These are phyloP conservation scores for Stigmatopora nigra DNA, from an alignment of 2,113 vertebrate species.

Conservation along the genomic window DNA sequence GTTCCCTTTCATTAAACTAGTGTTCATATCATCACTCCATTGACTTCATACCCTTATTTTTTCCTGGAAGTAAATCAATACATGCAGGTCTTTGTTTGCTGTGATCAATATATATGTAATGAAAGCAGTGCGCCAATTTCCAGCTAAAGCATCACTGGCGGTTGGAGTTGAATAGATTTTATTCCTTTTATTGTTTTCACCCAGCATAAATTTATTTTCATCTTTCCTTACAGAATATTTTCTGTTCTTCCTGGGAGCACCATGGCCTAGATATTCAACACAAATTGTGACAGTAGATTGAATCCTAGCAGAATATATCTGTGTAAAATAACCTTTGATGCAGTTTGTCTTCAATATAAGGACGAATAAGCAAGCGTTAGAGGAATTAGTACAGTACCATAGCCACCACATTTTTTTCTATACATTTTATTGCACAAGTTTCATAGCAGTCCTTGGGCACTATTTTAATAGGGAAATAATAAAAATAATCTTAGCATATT, in stretches of 20 bases:
- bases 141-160: slow-evolving; percentile 53
- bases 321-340: slow-evolving; percentile 40
- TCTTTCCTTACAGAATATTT: slow-evolving; percentile 26
- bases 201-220: slow-evolving; percentile 60
- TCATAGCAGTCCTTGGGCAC: slow-evolving; percentile 10
- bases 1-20: slow-evolving; percentile 17
- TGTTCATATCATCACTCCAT: slow-evolving; percentile 30
- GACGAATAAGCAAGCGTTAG: slow-evolving; percentile 6
- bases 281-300: slow-evolving; percentile 57
- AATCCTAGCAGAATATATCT: slow-evolving; percentile 47
- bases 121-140: slow-evolving; percentile 72
- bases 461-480: slow-evolving; percentile 34
- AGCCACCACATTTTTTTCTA: background rate
- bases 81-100: slow-evolving; percentile 73
- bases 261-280: slow-evolving; percentile 57
- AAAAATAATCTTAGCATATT: slow-evolving; percentile 35
- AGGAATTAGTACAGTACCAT: background rate
- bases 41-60: slow-evolving; percentile 18
- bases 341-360: slow-evolving; percentile 31
- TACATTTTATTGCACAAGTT: slow-evolving; percentile 18
- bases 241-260: slow-evolving; percentile 25
- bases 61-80: slow-evolving; percentile 67
- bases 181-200: slow-evolving; percentile 63
- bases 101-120: slow-evolving; percentile 79
- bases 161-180: slow-evolving; percentile 49